These are phyloP conservation scores for Chaetorhynchus papuensis DNA, from an alignment of 2,113 vertebrate genomes.

Conservation along the genomic window DNA sequence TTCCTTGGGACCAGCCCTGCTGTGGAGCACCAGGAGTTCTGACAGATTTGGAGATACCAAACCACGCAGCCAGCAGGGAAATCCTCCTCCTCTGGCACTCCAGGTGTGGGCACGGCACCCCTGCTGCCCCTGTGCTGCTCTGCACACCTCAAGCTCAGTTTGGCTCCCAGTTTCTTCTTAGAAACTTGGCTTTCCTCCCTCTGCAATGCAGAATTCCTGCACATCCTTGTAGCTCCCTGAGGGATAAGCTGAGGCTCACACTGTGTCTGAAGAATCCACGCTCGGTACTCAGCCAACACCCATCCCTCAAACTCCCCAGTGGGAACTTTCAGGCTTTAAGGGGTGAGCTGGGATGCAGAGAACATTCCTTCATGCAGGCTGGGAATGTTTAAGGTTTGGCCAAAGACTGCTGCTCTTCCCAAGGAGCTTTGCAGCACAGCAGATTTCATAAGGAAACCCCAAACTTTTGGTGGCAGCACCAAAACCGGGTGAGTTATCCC, in stretches of 20 bases:
- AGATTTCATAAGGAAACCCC: background rate
- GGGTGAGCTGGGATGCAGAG: background rate
- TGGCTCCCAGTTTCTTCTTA: background rate
- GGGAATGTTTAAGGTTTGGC: background rate
- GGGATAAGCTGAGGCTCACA: background rate
- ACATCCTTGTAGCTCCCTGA: background rate
- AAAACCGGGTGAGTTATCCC: background rate
- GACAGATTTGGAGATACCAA: background rate
- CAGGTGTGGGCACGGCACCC: rapidly evolving
- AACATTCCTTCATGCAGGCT: background rate
- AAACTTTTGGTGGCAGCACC: background rate
- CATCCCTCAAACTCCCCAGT: background rate
- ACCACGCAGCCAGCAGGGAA: rapidly evolving
- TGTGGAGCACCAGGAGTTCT: background rate
- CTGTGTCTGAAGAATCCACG: background rate
- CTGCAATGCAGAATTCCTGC: background rate
- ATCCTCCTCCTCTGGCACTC: rapidly evolving
- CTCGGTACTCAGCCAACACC: background rate
- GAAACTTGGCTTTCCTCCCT: background rate
- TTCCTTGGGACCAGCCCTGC: background rate
- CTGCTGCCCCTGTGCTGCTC: background rate
- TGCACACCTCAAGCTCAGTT: background rate
- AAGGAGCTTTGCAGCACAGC: background rate
- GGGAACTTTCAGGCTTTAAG: background rate
- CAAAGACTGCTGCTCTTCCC: background rate